Conservation (phyloP, 2,113 vertebrate species). For the Campylomormyrus numenius region DNA sequence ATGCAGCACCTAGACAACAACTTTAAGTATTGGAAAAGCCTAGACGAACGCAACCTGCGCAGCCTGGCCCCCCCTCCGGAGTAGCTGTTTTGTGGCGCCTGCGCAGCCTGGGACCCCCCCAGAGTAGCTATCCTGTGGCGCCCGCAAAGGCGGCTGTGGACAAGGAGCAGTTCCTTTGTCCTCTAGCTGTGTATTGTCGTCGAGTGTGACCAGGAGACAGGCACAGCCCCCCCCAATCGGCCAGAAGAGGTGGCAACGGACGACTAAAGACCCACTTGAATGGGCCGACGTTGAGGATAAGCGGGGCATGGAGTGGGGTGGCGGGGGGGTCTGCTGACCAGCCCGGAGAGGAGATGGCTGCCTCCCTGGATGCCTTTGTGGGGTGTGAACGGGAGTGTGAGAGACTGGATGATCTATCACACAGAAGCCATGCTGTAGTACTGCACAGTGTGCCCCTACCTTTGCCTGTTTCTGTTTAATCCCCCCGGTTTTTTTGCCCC, state of each 20-base stretch:
- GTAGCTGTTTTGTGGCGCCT: constrained; percentile 68
- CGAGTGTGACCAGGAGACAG: neutral
- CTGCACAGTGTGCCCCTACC: neutral
- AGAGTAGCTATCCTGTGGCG: constrained; percentile 68
- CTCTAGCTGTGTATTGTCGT: neutral
- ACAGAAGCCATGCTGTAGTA: neutral
- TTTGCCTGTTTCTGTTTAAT: neutral
- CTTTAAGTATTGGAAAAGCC: constrained; percentile 95
- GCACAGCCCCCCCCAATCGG: no score
- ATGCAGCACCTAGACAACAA: constrained; percentile 95
- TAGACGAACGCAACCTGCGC: constrained; percentile 80
- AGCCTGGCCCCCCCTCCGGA: constrained; percentile 77
- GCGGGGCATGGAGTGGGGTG: neutral
- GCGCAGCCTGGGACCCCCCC: constrained; percentile 53
- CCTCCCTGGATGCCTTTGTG: neutral
- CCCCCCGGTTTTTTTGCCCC: neutral
- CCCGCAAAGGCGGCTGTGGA: constrained; percentile 39
- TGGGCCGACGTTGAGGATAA: neutral
- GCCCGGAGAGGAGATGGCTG: neutral
- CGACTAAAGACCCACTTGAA: neutral
- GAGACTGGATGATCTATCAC: no score
- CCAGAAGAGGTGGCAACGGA: neutral
- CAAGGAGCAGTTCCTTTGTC: neutral
- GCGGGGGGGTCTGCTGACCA: no score
- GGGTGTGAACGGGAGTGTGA: neutral